Evolutionary conservation across 2,797 vertebrate genomes (phyloP).

Genomic region (Alectoris magna): DNA sequence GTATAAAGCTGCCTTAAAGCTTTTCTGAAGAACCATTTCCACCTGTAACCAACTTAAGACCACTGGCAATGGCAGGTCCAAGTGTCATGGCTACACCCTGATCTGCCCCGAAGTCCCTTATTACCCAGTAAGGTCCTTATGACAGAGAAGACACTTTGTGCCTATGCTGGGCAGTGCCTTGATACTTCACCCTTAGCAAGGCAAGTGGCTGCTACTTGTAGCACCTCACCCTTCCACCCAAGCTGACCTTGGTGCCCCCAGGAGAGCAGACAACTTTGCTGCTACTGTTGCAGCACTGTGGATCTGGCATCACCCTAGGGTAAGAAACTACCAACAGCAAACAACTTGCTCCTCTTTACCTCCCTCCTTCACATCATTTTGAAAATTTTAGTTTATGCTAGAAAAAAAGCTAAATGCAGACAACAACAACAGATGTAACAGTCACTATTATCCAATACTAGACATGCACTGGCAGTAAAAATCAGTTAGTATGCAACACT

Average conservation of each 20-base stretch:
- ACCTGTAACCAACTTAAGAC: not conserved
- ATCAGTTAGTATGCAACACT: not conserved
- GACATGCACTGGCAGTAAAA: not conserved
- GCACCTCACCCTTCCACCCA: accelerated
- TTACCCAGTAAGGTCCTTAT: accelerated
- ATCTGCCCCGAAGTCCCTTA: not conserved
- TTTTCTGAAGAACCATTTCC: not conserved
- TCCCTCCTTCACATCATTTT: not conserved
- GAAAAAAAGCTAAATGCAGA: not conserved
- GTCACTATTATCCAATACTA: not conserved
- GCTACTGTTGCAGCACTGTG: not conserved
- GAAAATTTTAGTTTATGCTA: not conserved
- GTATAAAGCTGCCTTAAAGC: not conserved
- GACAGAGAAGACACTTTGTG: not conserved
- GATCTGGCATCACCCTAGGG: not conserved
- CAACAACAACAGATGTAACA: not conserved
- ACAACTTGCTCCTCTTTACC: not conserved
- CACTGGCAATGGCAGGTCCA: not conserved
- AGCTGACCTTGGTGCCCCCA: not conserved
- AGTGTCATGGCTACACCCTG: not conserved
- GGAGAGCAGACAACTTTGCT: not conserved
- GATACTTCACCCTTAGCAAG: not conserved
- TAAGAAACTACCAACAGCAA: not conserved
- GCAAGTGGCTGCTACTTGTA: not conserved
- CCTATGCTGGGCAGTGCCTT: accelerated